Percentiles rank a stretch among this genome's conserved stretches.
Evolutionary conservation across 92 coral and sea anemone genomes (phyloP).

Genomic region (Isaurus tuberculatus): DNA sequence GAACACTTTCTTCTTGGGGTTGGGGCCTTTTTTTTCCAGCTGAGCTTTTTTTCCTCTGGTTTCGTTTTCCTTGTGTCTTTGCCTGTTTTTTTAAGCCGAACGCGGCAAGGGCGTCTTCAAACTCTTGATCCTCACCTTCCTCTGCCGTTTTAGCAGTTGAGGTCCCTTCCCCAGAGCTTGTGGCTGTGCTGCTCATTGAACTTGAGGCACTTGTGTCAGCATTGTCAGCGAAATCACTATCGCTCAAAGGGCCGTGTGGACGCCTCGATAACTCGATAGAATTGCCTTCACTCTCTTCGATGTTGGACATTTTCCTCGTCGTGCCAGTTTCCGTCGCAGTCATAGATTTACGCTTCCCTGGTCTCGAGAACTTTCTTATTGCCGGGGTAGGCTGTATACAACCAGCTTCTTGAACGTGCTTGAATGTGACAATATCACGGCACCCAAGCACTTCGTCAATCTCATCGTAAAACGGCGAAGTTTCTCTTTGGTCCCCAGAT

Average conservation of each 20-base stretch:
- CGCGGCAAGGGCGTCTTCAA: slow-evolving; percentile 31
- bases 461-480: slow-evolving; percentile 40
- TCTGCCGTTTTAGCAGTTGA: background rate
- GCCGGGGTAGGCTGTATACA: background rate
- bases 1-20: background rate
- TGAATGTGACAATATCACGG: slow-evolving; percentile 44
- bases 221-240: too few relatives aligned
- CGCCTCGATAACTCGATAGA: too few relatives aligned
- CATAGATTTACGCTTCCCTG: too few relatives aligned
- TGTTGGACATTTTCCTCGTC: too few relatives aligned
- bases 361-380: too few relatives aligned
- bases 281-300: too few relatives aligned
- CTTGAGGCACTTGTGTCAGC: background rate
- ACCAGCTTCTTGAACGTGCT: slow-evolving; percentile 38
- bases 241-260: too few relatives aligned
- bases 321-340: too few relatives aligned
- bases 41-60: too few relatives aligned
- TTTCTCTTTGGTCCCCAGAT: slow-evolving; percentile 41
- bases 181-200: background rate
- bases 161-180: slow-evolving; percentile 7
- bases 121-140: background rate
- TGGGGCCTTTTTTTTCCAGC: slow-evolving; percentile 6
- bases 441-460: slow-evolving; percentile 43
- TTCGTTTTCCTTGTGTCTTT: background rate
- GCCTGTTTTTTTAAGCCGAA: slow-evolving; percentile 30